Evolutionary conservation across 1,140 invertebrate genomes (phyloP).

Genomic region (Nephila pilipes): DNA sequence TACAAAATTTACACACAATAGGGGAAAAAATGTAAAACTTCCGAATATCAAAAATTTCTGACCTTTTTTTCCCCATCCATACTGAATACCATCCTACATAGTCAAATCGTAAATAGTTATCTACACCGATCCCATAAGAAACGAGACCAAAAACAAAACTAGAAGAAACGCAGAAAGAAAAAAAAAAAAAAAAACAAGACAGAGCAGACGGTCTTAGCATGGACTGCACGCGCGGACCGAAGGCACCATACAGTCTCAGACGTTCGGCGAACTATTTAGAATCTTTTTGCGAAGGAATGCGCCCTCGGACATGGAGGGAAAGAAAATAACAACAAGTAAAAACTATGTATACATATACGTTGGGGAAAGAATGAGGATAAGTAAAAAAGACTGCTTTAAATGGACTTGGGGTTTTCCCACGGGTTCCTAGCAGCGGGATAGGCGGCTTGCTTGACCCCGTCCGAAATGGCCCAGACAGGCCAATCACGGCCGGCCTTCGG

Average conservation of each 20-base stretch:
- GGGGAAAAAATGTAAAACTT: background rate
- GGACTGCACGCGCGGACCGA: background rate
- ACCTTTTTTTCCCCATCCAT: background rate
- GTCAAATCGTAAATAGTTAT: constrained; percentile 59
- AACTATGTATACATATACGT: constrained; percentile 38
- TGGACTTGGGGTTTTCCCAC: constrained; percentile 44
- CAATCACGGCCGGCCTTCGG: constrained; percentile 17
- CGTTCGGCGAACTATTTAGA: constrained; percentile 58
- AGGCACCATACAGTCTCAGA: constrained; percentile 66
- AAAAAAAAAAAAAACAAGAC: background rate
- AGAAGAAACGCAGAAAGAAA: background rate
- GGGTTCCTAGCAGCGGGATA: constrained; percentile 22
- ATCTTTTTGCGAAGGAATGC: constrained; percentile 6
- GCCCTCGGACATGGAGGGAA: constrained; percentile 12
- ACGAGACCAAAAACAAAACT: constrained; percentile 40
- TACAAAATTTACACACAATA: background rate
- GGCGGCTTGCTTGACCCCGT: constrained; percentile 39
- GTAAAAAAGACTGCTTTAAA: constrained; percentile 40
- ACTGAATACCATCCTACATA: background rate
- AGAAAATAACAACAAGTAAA: constrained; percentile 29
- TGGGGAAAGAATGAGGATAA: background rate
- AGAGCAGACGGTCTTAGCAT: constrained; percentile 17
- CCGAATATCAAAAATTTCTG: background rate
- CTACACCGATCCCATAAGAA: constrained; percentile 18
- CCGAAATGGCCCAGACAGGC: constrained; percentile 42